Base-by-base conservation (phyloP, 2,888 invertebrate genomes). In the Rhimphoctona megacephalus region DNA sequence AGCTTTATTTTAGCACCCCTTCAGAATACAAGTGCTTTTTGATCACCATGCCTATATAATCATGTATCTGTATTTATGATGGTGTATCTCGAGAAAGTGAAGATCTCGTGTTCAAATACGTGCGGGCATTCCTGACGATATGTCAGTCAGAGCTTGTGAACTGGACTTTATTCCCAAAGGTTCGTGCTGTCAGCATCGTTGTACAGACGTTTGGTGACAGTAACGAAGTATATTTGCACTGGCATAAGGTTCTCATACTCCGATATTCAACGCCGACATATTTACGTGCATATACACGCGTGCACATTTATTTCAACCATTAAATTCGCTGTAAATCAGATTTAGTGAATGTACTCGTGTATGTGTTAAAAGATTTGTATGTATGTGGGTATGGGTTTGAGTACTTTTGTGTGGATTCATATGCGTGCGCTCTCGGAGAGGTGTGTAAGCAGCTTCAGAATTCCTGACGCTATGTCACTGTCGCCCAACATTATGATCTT, bases 311-410 rank as follows among this genome's bases (percentile, higher is more conserved):
- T 91, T 93, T 92, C 33, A 54, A 57, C 90, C 89, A 91, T 91
- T 91, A 91, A 91, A 91, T 91, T 92, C 89, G 88, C 91, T 90
- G 91, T 92, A 92, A 93, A 92, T 93, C 93, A 92, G 90, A 91
- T 90, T 90, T 90, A 90, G 90, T 86, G 87, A 85, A 89, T 85
- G 89, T 78, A 83, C 81, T 66, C 78, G 88, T 36, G 30, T 43
- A 5, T 64, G n/a, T 30, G 81, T 89, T 85, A 87, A 79, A 61
- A 22, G 17, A 52, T 36, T 19, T 43, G 8, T 52, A 39, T 72
- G 25, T 77, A 1, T 14, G 25, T 61, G 19, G 19, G 46, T 33
- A 6, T 49, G 8, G 61, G 11, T 73, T 8, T 30, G 25, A 30
- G 22, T 64, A 14, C 52, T 36, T 46, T 5, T 33, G 17, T 49